Percentiles rank a stretch among this genome's conserved stretches.
Evolutionary conservation across 2,113 vertebrate species (phyloP).

Genomic region (Oreotragus oreotragus): DNA sequence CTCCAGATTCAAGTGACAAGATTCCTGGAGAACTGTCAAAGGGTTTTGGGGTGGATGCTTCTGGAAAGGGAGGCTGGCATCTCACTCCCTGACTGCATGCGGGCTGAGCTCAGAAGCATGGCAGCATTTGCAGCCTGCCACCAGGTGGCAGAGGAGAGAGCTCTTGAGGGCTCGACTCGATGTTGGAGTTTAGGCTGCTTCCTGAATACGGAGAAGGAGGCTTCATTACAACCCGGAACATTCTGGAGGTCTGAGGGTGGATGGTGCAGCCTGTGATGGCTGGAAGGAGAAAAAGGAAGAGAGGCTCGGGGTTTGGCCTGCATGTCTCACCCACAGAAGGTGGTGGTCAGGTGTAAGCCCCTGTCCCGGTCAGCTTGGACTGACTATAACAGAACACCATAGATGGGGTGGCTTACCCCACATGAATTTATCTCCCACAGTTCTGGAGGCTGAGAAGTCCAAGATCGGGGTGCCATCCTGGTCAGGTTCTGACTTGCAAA

Average conservation of each 20-base stretch:
- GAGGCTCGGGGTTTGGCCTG: neutral
- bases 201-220: neutral
- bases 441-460: neutral
- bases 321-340: neutral
- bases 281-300: neutral
- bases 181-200: neutral
- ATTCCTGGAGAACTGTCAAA: neutral
- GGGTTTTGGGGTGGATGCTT: neutral
- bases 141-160: neutral
- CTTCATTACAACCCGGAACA: neutral
- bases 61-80: neutral
- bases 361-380: neutral
- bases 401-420: neutral
- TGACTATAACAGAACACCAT: neutral
- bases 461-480: neutral
- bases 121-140: neutral
- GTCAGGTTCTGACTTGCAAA: neutral
- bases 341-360: neutral
- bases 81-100: neutral
- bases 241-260: neutral
- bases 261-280: too few species aligned
- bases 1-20: neutral
- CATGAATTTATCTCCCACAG: neutral
- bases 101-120: neutral
- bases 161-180: neutral